A percentile compares a stretch with the other conserved stretches of the same genome.
Evolutionary conservation across 2,888 invertebrate genomes (phyloP).

Genomic region (Tupiocoris notatus): DNA sequence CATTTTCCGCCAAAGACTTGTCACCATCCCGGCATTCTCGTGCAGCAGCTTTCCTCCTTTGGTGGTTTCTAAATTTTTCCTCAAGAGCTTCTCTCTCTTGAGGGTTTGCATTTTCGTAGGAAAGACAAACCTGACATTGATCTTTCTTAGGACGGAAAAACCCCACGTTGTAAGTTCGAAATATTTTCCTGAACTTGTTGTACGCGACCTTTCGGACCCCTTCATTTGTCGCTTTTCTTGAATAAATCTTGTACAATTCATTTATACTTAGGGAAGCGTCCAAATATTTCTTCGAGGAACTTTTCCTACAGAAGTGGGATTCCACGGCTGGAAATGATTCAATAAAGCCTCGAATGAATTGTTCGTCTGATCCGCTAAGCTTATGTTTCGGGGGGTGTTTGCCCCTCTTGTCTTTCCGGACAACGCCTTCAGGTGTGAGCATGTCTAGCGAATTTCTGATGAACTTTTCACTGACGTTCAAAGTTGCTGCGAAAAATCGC

Average conservation of each 20-base stretch:
- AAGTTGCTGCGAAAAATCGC: too few relatives aligned
- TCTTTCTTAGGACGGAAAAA: constrained; percentile 6
- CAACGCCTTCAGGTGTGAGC: not conserved
- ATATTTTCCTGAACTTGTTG: constrained; percentile 6
- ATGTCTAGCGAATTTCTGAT: not conserved
- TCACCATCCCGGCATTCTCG: too few relatives aligned
- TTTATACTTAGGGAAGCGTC: too few relatives aligned
- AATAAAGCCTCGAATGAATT: constrained; percentile 21
- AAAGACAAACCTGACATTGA: not conserved
- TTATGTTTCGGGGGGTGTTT: constrained; percentile 24
- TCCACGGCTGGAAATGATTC: constrained; percentile 18
- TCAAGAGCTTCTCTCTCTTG: constrained; percentile 2
- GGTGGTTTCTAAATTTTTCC: constrained; percentile 16
- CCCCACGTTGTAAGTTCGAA: not conserved
- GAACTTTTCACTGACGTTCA: too few relatives aligned
- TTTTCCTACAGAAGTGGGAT: constrained; percentile 23
- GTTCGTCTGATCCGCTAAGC: constrained; percentile 2
- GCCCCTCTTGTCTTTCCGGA: constrained; percentile 1
- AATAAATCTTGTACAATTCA: constrained; percentile 1
- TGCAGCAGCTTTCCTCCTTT: not conserved
- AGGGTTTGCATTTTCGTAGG: not conserved
- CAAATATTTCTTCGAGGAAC: constrained; percentile 16
- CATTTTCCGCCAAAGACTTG: too few relatives aligned
- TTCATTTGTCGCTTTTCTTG: not conserved
- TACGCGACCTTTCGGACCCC: not conserved